Percentiles rank a stretch among this genome's conserved stretches.
These are phyloP conservation scores for Drosophila melanogaster DNA, from an alignment of 1,140 invertebrate genomes.

Conservation along the genomic window DNA sequence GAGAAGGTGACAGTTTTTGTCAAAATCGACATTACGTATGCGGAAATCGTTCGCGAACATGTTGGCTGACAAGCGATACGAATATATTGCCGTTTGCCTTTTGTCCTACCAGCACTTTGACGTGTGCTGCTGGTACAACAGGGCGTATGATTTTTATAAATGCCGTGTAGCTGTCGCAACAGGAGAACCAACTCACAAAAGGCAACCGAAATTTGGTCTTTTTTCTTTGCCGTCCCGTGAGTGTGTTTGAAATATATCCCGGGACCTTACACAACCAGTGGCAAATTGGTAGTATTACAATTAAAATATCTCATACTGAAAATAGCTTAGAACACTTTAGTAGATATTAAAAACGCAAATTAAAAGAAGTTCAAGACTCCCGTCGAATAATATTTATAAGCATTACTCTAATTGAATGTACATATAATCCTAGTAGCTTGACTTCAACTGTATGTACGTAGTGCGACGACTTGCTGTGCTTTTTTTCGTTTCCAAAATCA, in stretches of 20 bases:
- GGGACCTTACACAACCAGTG: not conserved
- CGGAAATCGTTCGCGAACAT: slow-evolving; percentile 51
- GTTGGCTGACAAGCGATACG: slow-evolving; percentile 65
- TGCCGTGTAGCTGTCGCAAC: slow-evolving; percentile 74
- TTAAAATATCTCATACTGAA: not conserved
- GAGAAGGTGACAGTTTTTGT: slow-evolving; percentile 71
- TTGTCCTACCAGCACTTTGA: slow-evolving; percentile 28
- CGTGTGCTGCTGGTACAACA: slow-evolving; percentile 75
- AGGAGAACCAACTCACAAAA: slow-evolving; percentile 70
- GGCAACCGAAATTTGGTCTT: slow-evolving; percentile 64
- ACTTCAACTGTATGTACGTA: slow-evolving; percentile 3
- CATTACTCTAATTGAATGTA: too few relatives aligned
- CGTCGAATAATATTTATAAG: too few relatives aligned
- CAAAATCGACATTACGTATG: slow-evolving; percentile 75
- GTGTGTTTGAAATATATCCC: slow-evolving; percentile 46
- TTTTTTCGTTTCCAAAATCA: slow-evolving; percentile 67
- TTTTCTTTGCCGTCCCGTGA: slow-evolving; percentile 38
- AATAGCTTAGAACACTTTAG: not conserved
- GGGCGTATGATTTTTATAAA: slow-evolving; percentile 82
- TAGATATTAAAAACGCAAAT: not conserved
- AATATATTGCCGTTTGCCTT: slow-evolving; percentile 65
- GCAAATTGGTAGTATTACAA: not conserved
- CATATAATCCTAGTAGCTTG: not conserved
- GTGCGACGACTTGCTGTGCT: slow-evolving; percentile 27
- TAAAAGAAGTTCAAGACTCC: not conserved